Conservation (phyloP, 2,797 vertebrate genomes). For the Momotus momota region DNA sequence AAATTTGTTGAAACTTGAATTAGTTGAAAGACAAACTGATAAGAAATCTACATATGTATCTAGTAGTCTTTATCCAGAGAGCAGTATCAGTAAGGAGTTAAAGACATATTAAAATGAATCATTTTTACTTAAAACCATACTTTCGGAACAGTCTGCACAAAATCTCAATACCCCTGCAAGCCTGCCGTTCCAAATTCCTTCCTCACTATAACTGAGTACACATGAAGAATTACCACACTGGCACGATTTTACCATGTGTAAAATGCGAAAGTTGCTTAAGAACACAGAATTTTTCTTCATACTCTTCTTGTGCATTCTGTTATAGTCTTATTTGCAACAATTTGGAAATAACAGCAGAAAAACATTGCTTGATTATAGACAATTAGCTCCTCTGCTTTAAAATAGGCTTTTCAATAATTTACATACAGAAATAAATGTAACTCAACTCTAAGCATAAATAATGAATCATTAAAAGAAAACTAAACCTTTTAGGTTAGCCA, state of each 20-base stretch:
- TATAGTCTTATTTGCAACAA: not conserved
- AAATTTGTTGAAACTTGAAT: not conserved
- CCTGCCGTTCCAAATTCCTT: not conserved
- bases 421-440: slow-evolving; percentile 6
- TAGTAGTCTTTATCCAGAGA: not conserved
- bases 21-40: not conserved
- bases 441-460: slow-evolving; percentile 46
- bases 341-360: not conserved
- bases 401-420: slow-evolving; percentile 32
- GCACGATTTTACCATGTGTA: not conserved
- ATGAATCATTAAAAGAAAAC: slow-evolving; percentile 29
- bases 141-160: not conserved
- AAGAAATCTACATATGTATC: not conserved
- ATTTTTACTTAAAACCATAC: not conserved
- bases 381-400: not conserved
- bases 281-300: not conserved
- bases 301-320: not conserved
- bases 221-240: not conserved
- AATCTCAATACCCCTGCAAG: not conserved
- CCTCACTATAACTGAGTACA: not conserved
- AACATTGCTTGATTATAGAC: not conserved
- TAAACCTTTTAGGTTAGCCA: not conserved
- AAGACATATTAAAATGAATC: not conserved
- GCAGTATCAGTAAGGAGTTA: not conserved
- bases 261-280: not conserved